These are phyloP conservation scores for Dryoscopus gambensis DNA, from an alignment of 2,113 vertebrate genomes.

Conservation along the genomic window DNA sequence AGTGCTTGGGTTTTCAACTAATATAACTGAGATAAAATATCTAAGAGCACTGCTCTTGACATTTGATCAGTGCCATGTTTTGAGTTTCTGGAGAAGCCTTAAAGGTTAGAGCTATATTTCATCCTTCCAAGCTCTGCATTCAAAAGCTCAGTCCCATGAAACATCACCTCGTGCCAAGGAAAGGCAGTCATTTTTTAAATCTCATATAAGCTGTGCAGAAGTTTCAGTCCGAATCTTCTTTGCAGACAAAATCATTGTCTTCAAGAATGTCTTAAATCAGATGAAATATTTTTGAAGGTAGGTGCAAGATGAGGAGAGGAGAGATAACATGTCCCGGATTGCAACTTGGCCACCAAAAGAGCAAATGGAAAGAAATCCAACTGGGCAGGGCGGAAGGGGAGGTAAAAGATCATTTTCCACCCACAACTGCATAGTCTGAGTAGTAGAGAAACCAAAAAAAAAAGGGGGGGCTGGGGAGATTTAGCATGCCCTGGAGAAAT, in stretches of 20 bases:
- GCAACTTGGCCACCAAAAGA: neutral
- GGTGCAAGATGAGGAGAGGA: neutral
- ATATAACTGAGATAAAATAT: neutral
- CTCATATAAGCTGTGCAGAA: neutral
- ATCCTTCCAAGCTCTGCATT: neutral
- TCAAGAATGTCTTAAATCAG: neutral
- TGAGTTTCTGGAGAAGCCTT: conserved; percentile 36
- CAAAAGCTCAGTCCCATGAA: neutral
- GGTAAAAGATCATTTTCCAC: neutral
- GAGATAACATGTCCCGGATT: neutral
- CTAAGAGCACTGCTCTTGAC: neutral
- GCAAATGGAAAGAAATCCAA: neutral
- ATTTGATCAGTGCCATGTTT: conserved; percentile 24
- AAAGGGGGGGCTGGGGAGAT: no score
- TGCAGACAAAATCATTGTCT: neutral
- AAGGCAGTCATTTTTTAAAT: conserved; percentile 5
- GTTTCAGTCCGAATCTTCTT: neutral
- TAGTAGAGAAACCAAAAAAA: neutral
- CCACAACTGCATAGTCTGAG: neutral
- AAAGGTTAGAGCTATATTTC: conserved; percentile 55
- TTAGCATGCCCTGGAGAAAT: neutral
- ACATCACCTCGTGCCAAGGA: conserved; percentile 23
- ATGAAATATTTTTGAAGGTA: neutral
- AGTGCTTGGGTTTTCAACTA: neutral
- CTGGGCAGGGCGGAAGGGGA: neutral